Conservation (phyloP, 2,797 vertebrate species). For the Bryconaethiops microstoma region DNA sequence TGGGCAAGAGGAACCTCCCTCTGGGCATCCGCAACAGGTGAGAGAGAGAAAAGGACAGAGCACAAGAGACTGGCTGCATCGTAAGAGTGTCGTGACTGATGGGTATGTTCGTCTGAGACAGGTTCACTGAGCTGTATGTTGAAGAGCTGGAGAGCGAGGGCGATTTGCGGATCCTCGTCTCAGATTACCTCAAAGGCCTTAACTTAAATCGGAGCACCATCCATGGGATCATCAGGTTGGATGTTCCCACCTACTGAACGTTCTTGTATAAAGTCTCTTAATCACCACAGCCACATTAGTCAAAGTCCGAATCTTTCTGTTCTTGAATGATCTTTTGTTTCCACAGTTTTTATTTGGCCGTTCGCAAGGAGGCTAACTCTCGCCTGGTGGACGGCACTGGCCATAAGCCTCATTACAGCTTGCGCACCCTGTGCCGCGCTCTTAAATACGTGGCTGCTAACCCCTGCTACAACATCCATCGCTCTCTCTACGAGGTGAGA, state of each 20-base stretch:
- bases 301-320: not conserved
- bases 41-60: not conserved
- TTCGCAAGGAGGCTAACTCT: constrained; percentile 82
- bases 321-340: constrained; percentile 13
- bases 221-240: constrained; percentile 91
- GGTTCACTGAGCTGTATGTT: constrained; percentile 95
- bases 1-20: constrained; percentile 96
- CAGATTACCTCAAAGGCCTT: constrained; percentile 90
- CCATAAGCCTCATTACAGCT: constrained; percentile 93
- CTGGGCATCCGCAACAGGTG: constrained; percentile 96
- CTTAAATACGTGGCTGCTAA: constrained; percentile 87
- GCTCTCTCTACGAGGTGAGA: constrained; percentile 93
- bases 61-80: not conserved
- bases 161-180: constrained; percentile 88
- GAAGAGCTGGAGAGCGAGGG: constrained; percentile 91
- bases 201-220: constrained; percentile 82
- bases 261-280: no score
- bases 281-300: no score
- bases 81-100: not conserved
- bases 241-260: not conserved
- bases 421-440: constrained; percentile 93
- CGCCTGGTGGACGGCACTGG: constrained; percentile 91
- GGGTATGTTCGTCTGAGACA: constrained; percentile 58
- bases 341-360: constrained; percentile 88
- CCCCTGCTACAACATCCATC: constrained; percentile 85